These are phyloP conservation scores for Ceyx melanurus DNA, from an alignment of 2,113 vertebrate genomes.

Conservation along the genomic window DNA sequence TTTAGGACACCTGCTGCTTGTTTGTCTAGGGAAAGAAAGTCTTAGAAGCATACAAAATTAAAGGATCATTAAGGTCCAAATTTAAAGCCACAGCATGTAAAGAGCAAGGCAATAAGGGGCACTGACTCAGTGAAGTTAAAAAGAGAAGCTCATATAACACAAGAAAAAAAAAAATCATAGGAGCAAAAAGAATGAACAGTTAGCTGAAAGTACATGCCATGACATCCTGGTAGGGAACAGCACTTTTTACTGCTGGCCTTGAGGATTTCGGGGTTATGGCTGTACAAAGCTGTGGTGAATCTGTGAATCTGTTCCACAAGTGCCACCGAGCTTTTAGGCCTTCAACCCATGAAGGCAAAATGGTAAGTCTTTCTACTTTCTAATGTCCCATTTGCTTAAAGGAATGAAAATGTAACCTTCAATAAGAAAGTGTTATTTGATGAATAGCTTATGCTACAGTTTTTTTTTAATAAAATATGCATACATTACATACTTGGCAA, in stretches of 20 bases:
- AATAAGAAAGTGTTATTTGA: conserved; percentile 29
- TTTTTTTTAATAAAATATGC: conserved; percentile 17
- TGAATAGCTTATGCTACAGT: background rate
- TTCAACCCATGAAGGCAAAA: background rate
- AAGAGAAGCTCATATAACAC: background rate
- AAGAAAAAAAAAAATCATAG: background rate
- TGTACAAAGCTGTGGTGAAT: background rate
- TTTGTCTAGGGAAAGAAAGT: background rate
- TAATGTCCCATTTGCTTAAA: background rate
- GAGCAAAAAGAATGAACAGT: background rate
- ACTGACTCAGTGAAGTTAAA: background rate
- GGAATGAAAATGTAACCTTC: conserved; percentile 1
- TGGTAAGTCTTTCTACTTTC: background rate
- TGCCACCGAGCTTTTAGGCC: background rate
- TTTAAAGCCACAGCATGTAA: background rate
- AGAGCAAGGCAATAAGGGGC: background rate
- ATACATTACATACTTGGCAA: background rate
- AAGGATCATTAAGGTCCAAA: background rate
- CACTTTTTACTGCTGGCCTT: background rate
- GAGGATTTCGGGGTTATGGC: background rate
- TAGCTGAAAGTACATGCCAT: background rate
- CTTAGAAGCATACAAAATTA: background rate
- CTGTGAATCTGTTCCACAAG: background rate
- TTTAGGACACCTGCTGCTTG: background rate
- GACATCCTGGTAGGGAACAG: background rate